Base-by-base conservation (phyloP, 1,140 invertebrate genomes). In the Drosophila ohnishii region DNA sequence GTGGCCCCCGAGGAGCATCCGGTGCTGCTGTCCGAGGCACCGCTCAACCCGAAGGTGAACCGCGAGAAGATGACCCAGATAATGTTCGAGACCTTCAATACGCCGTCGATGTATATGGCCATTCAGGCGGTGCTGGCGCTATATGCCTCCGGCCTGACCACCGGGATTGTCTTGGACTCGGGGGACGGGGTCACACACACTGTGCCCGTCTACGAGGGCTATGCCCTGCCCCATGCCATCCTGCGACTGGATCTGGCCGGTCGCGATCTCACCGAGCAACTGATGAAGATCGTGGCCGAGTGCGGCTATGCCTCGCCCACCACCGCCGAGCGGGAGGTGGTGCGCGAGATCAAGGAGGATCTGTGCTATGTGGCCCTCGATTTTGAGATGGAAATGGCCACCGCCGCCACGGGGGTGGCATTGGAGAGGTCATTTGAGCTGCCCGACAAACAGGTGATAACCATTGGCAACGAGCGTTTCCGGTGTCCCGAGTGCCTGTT, bases 151-250 rank as follows among this genome's bases (percentile, higher is more conserved):
- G 48, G 48, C 2, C 30, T 32, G 9, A 50, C 48, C 10, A 50
- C 48, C 5, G 48, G 48, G n/a, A 50, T 50, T 1, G 48, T 50
- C 0, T n/a, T 50, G 48, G 48, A 50, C 48, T 50, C 48, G 0
- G 48, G 48, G 2, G 28, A 32, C 5, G 48, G 48, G 0, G 48
- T 50, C n/a, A 32, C 48, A 0, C 28, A 50, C 3, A 32, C 48
- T n/a, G 48, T 50, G 48, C 48, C 48, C n/a, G 48, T 50, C 1
- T 50, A 50, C 5, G 48, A 50, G 48, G 48, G 48, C 48, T 50
- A 50, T 1, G 28, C 48, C n/a, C 5, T 50, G 30, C 48, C 48
- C n/a, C 48, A 50, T 19, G 48, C n/a, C 28, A 50, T 50, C 30
- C 48, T 50, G 1, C 48, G 48, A 0, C 48, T 50, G n/a, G 10